Evolutionary conservation across 2,113 vertebrate species (phyloP).

Genomic region (Sylvietta virens): DNA sequence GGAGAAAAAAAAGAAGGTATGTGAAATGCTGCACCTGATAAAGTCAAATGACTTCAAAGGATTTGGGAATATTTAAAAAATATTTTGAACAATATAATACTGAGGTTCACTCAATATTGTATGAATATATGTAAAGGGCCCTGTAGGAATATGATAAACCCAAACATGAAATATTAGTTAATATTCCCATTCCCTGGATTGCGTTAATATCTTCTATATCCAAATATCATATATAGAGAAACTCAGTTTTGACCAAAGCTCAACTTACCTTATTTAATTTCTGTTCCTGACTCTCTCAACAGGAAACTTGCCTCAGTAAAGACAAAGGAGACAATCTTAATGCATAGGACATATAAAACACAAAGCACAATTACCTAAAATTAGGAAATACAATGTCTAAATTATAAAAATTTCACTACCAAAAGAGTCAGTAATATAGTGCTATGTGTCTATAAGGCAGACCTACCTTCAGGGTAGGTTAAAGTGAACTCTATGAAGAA

Average conservation of each 20-base stretch:
- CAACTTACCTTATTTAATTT: neutral
- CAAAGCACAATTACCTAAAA: neutral
- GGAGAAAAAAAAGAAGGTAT: neutral
- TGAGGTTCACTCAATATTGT: neutral
- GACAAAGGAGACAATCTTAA: neutral
- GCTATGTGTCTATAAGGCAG: neutral
- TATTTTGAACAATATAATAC: neutral
- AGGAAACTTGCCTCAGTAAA: neutral
- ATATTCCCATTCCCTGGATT: neutral
- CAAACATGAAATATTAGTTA: neutral
- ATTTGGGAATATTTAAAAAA: neutral
- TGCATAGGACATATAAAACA: neutral
- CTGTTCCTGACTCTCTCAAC: neutral
- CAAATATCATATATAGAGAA: neutral
- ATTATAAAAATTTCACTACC: neutral
- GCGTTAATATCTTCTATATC: neutral
- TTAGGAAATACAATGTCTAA: neutral
- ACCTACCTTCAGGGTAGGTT: neutral
- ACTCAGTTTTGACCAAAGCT: neutral
- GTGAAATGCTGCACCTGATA: neutral
- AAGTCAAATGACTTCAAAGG: neutral
- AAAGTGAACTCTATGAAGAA: neutral
- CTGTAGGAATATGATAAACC: neutral
- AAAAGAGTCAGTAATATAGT: neutral
- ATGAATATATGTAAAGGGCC: neutral